Percentiles rank a stretch among this genome's conserved stretches.
Conservation (phyloP, 2,113 vertebrate species). For the Heterochromis multidens region DNA sequence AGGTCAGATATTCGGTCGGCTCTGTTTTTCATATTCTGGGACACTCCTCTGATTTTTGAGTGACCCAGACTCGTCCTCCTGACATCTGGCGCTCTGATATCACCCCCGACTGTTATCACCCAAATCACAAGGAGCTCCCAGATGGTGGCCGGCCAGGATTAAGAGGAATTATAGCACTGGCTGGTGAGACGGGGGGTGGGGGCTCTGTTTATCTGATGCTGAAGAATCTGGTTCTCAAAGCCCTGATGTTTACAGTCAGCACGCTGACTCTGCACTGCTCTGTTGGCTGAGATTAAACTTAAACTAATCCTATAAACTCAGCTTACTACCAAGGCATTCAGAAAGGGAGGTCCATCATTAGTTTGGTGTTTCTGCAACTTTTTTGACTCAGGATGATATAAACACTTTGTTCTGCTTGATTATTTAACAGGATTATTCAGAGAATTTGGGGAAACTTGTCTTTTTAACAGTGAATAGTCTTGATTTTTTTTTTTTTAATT, state of each 20-base stretch:
- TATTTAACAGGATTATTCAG: not conserved
- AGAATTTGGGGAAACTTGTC: not conserved
- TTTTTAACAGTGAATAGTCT: not conserved
- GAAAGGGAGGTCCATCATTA: fast-evolving
- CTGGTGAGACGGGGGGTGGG: no score
- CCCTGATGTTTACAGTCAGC: not conserved
- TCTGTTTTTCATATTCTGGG: not conserved
- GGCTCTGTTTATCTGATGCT: not conserved
- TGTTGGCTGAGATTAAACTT: not conserved
- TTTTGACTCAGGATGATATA: not conserved
- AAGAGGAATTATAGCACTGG: constrained; percentile 18
- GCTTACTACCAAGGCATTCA: not conserved
- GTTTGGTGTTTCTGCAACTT: not conserved
- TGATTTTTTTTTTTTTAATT: fast-evolving
- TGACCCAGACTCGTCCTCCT: not conserved
- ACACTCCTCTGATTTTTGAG: not conserved
- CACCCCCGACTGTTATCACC: not conserved
- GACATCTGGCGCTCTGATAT: constrained; percentile 34
- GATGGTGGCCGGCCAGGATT: constrained; percentile 49
- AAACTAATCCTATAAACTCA: not conserved
- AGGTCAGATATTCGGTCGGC: not conserved
- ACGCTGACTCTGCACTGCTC: not conserved
- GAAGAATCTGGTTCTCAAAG: not conserved
- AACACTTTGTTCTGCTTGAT: not conserved
- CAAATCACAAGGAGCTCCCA: constrained; percentile 44